These are phyloP conservation scores for Pseudomugil gertrudae DNA, from an alignment of 2,797 vertebrate genomes.

Conservation along the genomic window DNA sequence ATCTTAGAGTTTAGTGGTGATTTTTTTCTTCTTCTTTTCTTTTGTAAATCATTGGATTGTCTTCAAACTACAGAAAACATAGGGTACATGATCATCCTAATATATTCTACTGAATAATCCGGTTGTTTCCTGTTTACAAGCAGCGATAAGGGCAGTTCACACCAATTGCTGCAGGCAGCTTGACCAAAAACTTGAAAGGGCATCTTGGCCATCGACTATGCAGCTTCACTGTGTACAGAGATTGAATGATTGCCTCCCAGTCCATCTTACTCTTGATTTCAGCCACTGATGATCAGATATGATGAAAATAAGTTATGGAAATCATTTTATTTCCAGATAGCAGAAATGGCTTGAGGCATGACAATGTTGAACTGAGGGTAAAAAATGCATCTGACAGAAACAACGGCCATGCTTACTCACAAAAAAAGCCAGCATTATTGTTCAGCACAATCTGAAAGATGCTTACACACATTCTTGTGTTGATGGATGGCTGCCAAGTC, in stretches of 20 bases:
- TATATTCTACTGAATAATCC: slow-evolving; percentile 64
- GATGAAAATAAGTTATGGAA: slow-evolving; percentile 45
- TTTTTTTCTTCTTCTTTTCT: slow-evolving; percentile 40
- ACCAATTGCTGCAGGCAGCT: slow-evolving; percentile 68
- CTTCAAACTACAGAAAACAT: slow-evolving; percentile 41
- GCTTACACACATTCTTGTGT: slow-evolving; percentile 52
- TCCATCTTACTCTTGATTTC: slow-evolving; percentile 40
- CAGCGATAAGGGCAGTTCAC: slow-evolving; percentile 73
- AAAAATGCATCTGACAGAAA: slow-evolving; percentile 35
- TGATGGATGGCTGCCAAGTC: slow-evolving; percentile 53
- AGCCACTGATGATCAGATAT: slow-evolving; percentile 38
- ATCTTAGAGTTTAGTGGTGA: slow-evolving; percentile 14
- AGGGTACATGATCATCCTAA: slow-evolving; percentile 41
- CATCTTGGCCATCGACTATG: slow-evolving; percentile 74
- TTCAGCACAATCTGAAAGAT: slow-evolving; percentile 58
- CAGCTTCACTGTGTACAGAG: slow-evolving; percentile 56
- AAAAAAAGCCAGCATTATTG: slow-evolving; percentile 62
- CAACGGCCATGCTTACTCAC: slow-evolving; percentile 55
- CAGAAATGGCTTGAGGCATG: slow-evolving; percentile 53
- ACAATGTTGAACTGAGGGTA: slow-evolving; percentile 31
- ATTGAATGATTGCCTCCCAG: slow-evolving; percentile 40
- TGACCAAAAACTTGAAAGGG: slow-evolving; percentile 75
- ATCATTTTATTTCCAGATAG: slow-evolving; percentile 50
- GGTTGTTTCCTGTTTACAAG: slow-evolving; percentile 72
- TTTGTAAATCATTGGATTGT: neutral